phyloP scores from a whole-genome alignment of 1,140 invertebrate genomes.

The Orius insidiosus region DNA sequence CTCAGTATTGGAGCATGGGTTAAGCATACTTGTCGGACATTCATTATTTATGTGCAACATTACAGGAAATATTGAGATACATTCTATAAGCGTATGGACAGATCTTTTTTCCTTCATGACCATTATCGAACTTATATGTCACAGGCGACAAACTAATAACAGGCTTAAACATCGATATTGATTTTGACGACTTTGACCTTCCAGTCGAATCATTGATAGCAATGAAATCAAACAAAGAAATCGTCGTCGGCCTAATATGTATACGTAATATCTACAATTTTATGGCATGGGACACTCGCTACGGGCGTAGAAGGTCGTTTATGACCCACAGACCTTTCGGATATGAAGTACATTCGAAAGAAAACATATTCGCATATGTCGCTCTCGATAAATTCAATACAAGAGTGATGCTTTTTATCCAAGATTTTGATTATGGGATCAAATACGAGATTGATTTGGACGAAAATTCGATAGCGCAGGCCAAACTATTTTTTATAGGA shows the following conservation, averaged over 20 bases:
- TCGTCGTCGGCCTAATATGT: conserved; percentile 1
- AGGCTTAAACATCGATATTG: neutral
- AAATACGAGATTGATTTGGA: conserved; percentile 7
- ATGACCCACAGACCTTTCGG: conserved; percentile 6
- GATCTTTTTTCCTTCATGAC: neutral
- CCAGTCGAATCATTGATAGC: conserved; percentile 5
- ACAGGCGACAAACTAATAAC: conserved; percentile 5
- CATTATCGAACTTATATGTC: conserved; percentile 4
- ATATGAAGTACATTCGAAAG: conserved; percentile 2
- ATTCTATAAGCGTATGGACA: neutral
- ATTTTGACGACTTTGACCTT: conserved; percentile 3
- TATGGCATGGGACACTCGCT: conserved; percentile 2
- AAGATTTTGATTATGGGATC: conserved; percentile 3
- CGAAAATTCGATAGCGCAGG: conserved; percentile 6
- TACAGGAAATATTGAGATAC: neutral
- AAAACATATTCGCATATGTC: conserved; percentile 6
- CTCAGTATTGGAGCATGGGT: conserved; percentile 2
- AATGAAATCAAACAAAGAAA: conserved; percentile 6
- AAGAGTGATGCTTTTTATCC: neutral
- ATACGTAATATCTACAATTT: neutral
- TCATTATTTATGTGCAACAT: conserved; percentile 3
- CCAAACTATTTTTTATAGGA: conserved; percentile 6
- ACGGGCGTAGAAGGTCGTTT: neutral
- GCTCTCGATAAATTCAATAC: conserved; percentile 7
- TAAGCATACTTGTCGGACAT: conserved; percentile 2